phyloP scores from a whole-genome alignment of 2,888 invertebrate species.

The Monopis laevigella region DNA sequence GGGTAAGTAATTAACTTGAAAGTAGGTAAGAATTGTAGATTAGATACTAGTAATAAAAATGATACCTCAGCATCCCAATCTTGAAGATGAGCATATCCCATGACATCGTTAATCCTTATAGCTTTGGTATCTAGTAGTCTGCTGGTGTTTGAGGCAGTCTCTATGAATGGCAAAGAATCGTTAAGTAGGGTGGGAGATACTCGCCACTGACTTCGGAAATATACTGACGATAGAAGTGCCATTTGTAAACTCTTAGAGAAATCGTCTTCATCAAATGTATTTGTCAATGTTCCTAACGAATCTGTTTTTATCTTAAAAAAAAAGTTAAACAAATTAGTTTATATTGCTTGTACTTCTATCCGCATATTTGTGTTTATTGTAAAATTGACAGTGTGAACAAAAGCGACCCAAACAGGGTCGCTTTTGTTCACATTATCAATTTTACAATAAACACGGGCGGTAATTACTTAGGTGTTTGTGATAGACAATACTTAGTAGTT shows the following conservation, averaged over 20 bases:
- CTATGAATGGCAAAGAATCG: conserved; percentile 36
- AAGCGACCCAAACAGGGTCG: too few relatives aligned
- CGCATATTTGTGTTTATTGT: too few relatives aligned
- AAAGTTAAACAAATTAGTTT: too few relatives aligned
- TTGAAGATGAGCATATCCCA: conserved; percentile 39
- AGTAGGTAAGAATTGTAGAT: too few relatives aligned
- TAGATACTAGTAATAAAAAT: too few relatives aligned
- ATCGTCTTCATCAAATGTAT: conserved; percentile 52
- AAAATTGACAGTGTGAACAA: too few relatives aligned
- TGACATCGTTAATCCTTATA: conserved; percentile 52
- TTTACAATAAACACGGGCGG: too few relatives aligned
- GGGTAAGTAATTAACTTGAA: too few relatives aligned
- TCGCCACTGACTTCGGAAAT: conserved; percentile 50
- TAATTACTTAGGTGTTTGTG: too few relatives aligned
- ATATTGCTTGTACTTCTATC: too few relatives aligned
- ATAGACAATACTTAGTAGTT: too few relatives aligned
- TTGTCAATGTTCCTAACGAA: conserved; percentile 43
- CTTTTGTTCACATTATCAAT: too few relatives aligned
- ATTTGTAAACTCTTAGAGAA: conserved; percentile 34
- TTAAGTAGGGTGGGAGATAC: conserved; percentile 54
- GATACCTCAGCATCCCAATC: conserved; percentile 50
- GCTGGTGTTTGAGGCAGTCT: conserved; percentile 22
- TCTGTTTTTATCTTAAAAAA: conserved; percentile 38
- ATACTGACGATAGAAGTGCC: conserved; percentile 37
- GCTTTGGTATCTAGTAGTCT: conserved; percentile 30